Conservation (phyloP, 2,797 vertebrate species). For the Lutjanus argentimaculatus region DNA sequence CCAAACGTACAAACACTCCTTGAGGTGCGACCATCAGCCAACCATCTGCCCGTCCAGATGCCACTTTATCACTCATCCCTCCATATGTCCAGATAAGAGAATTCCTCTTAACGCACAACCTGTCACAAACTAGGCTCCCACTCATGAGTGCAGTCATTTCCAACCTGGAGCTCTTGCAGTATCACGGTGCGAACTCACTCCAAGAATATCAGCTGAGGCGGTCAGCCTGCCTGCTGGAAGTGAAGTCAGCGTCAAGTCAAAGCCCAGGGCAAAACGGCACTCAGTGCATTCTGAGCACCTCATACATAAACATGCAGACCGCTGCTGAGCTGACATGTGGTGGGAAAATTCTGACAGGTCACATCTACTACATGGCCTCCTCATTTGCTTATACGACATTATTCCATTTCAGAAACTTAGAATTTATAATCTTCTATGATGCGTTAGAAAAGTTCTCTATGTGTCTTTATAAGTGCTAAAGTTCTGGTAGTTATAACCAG, state of each 20-base stretch:
- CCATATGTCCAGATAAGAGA: background rate
- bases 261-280: constrained; percentile 37
- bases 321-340: constrained; percentile 6
- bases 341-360: constrained; percentile 9
- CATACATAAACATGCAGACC: constrained; percentile 42
- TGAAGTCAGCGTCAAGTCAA: constrained; percentile 27
- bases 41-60: constrained; percentile 40
- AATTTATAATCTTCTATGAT: too few species aligned
- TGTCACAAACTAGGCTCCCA: background rate
- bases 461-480: too few species aligned
- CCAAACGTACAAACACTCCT: background rate
- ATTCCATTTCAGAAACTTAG: too few species aligned
- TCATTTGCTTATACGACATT: too few species aligned
- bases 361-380: background rate
- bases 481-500: too few species aligned
- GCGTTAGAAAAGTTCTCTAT: too few species aligned
- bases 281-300: constrained; percentile 9
- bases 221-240: constrained; percentile 36
- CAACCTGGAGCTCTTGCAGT: constrained; percentile 6
- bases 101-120: background rate
- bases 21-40: constrained; percentile 6
- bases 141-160: background rate
- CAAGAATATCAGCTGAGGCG: constrained; percentile 18
- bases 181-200: background rate
- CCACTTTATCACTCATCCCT: background rate